Evolutionary conservation across 2,113 vertebrate genomes (phyloP).

Genomic region (human): GRCh38 chr1:69680501-69681000

Average conservation of each 20-base stretch:
- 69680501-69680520: not conserved
- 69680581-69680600: not conserved
- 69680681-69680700: not conserved
- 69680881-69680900: not conserved
- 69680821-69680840: not conserved
- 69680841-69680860: not conserved
- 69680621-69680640: not conserved
- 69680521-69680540: not conserved
- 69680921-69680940: not conserved
- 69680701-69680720: not conserved
- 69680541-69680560: not conserved
- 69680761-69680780: not conserved
- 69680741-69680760: not conserved
- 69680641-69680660: not conserved
- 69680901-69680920: not conserved
- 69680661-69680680: not conserved
- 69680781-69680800: not conserved
- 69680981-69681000: not conserved
- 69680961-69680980: not conserved
- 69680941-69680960: not conserved
- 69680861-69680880: not conserved
- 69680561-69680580: not conserved
- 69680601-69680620: conserved; percentile 13
- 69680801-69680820: not conserved
- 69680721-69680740: conserved; percentile 7